These are phyloP conservation scores for Silurus meridionalis DNA, from an alignment of 2,113 vertebrate species.

Conservation along the genomic window DNA sequence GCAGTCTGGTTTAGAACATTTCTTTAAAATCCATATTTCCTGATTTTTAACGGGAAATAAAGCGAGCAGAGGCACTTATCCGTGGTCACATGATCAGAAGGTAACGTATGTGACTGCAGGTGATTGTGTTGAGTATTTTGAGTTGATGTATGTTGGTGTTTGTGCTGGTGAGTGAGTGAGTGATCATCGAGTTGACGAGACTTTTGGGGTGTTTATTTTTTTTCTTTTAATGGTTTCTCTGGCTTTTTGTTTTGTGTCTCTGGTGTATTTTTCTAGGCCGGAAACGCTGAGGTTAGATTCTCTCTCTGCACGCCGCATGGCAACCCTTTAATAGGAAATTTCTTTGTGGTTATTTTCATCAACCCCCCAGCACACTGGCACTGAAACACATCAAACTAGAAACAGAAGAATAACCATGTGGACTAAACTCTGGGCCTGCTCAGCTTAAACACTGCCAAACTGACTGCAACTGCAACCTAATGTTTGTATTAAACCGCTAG, in stretches of 20 bases:
- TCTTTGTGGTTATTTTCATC: conserved; percentile 68
- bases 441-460: not conserved
- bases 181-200: not conserved
- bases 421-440: not conserved
- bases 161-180: not conserved
- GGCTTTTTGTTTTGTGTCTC: conserved; percentile 70
- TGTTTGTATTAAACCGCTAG: not conserved
- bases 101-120: conserved; percentile 22
- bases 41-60: not conserved
- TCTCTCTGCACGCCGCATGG: conserved; percentile 81
- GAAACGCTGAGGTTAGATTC: conserved; percentile 80
- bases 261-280: conserved; percentile 74
- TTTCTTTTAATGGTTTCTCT: conserved; percentile 71
- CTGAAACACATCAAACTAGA: conserved; percentile 24
- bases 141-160: too few relatives aligned
- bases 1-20: conserved; percentile 30
- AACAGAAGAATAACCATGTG: not conserved
- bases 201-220: not conserved
- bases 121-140: not conserved
- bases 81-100: not conserved
- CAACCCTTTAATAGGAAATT: conserved; percentile 69
- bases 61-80: not conserved
- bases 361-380: conserved; percentile 76
- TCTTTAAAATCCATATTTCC: not conserved
- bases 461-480: not conserved